Conservation (phyloP, 2,113 vertebrate species). For the Bos indicus region DNA sequence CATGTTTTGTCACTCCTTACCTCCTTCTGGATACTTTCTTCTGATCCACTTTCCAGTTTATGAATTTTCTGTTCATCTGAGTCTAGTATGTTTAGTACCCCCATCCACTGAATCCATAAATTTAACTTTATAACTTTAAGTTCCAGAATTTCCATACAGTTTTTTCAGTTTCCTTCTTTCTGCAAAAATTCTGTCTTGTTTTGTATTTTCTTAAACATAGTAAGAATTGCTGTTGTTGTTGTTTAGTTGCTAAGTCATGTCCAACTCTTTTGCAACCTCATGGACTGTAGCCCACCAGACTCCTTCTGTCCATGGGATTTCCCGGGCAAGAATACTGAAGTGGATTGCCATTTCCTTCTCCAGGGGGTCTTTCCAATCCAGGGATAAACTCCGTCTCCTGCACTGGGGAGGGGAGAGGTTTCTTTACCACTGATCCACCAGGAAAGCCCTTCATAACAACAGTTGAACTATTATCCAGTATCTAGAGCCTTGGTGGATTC, state of each 20-base stretch:
- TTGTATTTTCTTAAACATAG: background rate
- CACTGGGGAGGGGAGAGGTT: background rate
- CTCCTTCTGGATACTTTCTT: conserved; percentile 26
- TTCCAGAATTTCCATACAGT: background rate
- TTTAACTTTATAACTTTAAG: background rate
- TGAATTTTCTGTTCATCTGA: conserved; percentile 19
- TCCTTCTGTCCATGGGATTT: background rate
- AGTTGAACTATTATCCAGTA: background rate
- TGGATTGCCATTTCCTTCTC: background rate
- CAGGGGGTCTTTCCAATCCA: background rate
- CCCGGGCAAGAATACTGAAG: background rate
- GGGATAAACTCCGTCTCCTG: background rate
- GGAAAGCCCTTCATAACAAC: background rate
- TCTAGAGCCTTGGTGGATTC: background rate
- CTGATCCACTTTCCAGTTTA: background rate
- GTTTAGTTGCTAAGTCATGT: background rate
- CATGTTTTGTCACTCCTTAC: background rate
- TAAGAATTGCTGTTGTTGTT: background rate
- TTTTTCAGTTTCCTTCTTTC: background rate
- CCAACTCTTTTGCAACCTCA: background rate
- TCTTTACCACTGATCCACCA: background rate
- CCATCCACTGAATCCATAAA: background rate
- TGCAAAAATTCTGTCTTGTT: background rate
- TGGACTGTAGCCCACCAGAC: background rate
- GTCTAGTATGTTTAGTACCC: background rate